Base-by-base conservation (phyloP, 1,140 invertebrate genomes). In the Drosophila insularis region DNA sequence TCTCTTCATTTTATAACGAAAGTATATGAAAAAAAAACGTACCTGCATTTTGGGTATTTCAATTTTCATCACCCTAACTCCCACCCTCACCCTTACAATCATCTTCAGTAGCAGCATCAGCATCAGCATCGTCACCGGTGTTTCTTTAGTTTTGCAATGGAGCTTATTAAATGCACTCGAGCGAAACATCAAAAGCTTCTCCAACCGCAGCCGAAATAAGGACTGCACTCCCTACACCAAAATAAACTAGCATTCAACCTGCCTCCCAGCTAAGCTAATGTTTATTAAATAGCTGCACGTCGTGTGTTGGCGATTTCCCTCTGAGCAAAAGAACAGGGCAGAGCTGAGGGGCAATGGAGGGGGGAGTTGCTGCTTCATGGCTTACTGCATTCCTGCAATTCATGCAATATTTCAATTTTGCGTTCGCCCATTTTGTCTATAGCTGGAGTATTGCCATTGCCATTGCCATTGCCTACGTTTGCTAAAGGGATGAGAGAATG, bases 241-340 rank as follows among this genome's bases (percentile, higher is more conserved):
- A 50, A 17, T 21, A 17, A 50, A 21, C 43, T 19, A 50, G 14
- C 40, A 46, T 50, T 21, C 17, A 37, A 13, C 13, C 43, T 19
- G 17, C 19, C 43, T 50, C 4, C 17, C 43, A 50, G 8, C 43
- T 50, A 17, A 50, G 43, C 32, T 80, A 74, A 81, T 86, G 81
- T 87, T 86, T 86, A 86, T 86, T 81, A 87, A 87, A 86, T 87
- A 86, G 82, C 78, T 81, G 55, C 71, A 81, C 60, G 56, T 69
- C 50, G 68, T 73, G 46, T 81, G 62, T 63, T 69, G 66, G 40
- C 67, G 53, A 40, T 54, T 56, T 39, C 23, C 64, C 50, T 8
- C 59, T 75, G 64, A 56, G 17, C 32, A 35, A 35, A 61, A 37
- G 2, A 32, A 11, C 35, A 37, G 35, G 31, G 65, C 14, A 13